Evolutionary conservation across 2,888 invertebrate genomes (phyloP), one percentile per base, ranked within the genome.

Genomic region (Pseudolycoriella hygida): DNA sequence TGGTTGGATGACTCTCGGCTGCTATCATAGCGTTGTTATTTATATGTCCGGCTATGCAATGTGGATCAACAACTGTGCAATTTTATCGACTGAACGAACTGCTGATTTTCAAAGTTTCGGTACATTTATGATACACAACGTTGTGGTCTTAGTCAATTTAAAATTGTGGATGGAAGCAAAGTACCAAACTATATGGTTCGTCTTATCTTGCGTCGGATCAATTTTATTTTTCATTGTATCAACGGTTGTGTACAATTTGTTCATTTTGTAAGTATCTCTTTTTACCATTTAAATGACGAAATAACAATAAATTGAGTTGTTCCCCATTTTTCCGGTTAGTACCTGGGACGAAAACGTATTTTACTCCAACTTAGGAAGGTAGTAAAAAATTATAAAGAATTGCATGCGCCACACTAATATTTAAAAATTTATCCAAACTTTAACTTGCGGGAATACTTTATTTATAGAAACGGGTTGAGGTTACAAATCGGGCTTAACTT

Each of bases 1-100:
- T 1, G 62, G 66, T 43, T 84, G 84, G 83, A 66, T 69, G 15
- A 2, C 66, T 11, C 57, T 69, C 50, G 78, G 72, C 3, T 50
- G 74, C 1, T 81, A 79, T 67, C 83, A 84, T 55, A 68, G 77
- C 0, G 47, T 70, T 4, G 60, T 76, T n/a, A 69, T 77, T 31
- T 83, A 75, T 59, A 69, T 68, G 50, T 69, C 74, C 53, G 60
- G 72, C 1, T 64, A 58, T 49, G 54, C 58, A 42, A 54, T 69
- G 2, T 64, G 74, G 55, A 52, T 53, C 11, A 56, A 53, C 2
- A 67, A 70, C 50, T 65, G 73, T 11, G 65, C 73, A 8, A 63
- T 73, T 49, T 62, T 66, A 32, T 56, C 55, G 25, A 70, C 72
- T 40, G 71, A 65, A 18, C 73, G 73, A 37, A 60, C 69, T 1